Percentiles rank a stretch among this genome's conserved stretches.
Evolutionary conservation across 1,140 invertebrate genomes (phyloP).

Genomic region (Vanessa tameamea): DNA sequence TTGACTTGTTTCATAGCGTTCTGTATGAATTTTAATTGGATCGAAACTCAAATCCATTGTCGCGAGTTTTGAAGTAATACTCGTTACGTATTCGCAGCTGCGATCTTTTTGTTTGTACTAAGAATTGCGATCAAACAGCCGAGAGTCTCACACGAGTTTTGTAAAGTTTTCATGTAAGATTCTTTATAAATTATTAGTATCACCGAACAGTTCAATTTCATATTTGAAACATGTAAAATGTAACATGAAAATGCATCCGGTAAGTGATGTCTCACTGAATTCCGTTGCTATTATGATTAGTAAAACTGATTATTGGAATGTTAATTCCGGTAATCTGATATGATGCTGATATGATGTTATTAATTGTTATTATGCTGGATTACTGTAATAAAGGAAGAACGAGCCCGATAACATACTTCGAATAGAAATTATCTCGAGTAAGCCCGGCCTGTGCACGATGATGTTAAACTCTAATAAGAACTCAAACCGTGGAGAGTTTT

Average conservation of each 20-base stretch:
- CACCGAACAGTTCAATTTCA: too few species aligned
- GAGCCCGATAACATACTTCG: not conserved
- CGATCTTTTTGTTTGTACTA: conserved; percentile 25
- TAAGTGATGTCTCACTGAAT: too few species aligned
- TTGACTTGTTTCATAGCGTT: conserved; percentile 32
- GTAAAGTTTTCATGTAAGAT: too few species aligned
- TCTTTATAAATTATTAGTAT: too few species aligned
- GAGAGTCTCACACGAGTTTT: not conserved
- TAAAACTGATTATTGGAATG: too few species aligned
- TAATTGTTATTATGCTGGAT: not conserved
- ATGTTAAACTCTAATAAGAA: not conserved
- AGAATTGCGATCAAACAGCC: not conserved
- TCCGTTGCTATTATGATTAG: too few species aligned
- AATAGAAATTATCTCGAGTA: not conserved
- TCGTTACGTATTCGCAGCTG: conserved; percentile 19
- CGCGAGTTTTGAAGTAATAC: conserved; percentile 32
- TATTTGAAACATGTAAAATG: too few species aligned
- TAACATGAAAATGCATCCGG: too few species aligned
- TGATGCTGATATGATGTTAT: not conserved
- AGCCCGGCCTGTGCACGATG: not conserved
- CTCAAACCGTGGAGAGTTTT: not conserved
- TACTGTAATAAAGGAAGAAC: not conserved
- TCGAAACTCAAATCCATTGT: conserved; percentile 35
- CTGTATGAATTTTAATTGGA: conserved; percentile 44
- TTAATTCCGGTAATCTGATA: not conserved